A percentile compares a stretch with the other conserved stretches of the same genome.
Evolutionary conservation across 2,888 invertebrate genomes (phyloP).

Genomic region (Boloria euphrosyne): DNA sequence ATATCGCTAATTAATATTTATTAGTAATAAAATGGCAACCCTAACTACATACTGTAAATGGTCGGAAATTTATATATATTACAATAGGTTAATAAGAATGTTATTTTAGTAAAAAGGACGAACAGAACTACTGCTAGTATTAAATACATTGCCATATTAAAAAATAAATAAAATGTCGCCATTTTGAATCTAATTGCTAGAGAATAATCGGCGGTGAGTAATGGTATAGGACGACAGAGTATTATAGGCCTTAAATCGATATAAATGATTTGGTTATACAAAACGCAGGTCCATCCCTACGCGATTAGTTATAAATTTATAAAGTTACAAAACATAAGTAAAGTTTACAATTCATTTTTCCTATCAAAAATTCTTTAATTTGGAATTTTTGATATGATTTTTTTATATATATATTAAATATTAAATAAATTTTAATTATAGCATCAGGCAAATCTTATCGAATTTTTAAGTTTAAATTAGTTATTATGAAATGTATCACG

Average conservation of each 20-base stretch:
- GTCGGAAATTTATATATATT: background rate
- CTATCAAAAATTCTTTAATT: no score
- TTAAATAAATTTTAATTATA: no score
- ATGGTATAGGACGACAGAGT: constrained; percentile 23
- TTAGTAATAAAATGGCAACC: constrained; percentile 7
- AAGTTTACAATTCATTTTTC: no score
- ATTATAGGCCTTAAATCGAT: constrained; percentile 19
- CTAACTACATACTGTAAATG: background rate
- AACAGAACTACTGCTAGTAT: constrained; percentile 26
- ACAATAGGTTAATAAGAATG: constrained; percentile 4
- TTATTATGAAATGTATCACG: constrained; percentile 9
- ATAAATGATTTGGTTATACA: constrained; percentile 20
- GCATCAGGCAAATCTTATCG: constrained; percentile 2
- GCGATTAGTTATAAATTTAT: constrained; percentile 6
- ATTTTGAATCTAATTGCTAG: constrained; percentile 18
- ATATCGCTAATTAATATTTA: background rate
- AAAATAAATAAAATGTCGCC: constrained; percentile 12
- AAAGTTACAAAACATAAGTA: constrained; percentile 10
- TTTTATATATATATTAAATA: no score
- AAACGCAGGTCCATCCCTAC: constrained; percentile 4
- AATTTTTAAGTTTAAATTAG: no score
- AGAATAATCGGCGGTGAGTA: constrained; percentile 37
- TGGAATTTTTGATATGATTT: no score
- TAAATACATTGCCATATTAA: constrained; percentile 26
- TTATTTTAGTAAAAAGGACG: constrained; percentile 8